Base-by-base conservation (phyloP, 2,888 invertebrate genomes). In the Arrhopalites spinosus region DNA sequence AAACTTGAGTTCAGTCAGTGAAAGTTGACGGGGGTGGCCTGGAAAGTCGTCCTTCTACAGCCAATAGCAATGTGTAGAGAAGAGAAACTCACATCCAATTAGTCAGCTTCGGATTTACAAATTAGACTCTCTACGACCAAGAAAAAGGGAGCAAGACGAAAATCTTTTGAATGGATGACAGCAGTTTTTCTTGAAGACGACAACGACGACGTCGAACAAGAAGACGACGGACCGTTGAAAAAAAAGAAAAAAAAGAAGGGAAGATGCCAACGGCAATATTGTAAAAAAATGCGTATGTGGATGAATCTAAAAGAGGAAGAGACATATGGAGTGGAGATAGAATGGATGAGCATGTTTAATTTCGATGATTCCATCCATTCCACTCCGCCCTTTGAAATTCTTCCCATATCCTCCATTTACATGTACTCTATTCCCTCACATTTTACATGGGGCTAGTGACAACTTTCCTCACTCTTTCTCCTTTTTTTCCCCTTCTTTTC, bases 31-130 rank as follows among this genome's bases (percentile, higher is more conserved):
- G 36, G 36, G 36, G 36, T n/a, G 1, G 59, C 25, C 23, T 53
- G 23, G 53, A 2, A 17, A 8, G 15, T 53, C 3, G 3, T 3
- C 36, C 3, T 53, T 3, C 53, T 8, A 11, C 1, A 13, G 59
- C 20, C 20, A 25, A 59, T 20, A 59, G 64, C 17, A 43, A 30
- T 29, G 64, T 64, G 45, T 29, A 72, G 72, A 43, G 61, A 61
- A 29, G 45, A 47, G 15, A n/a, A 69, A 50, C 53, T 29, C 72
- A 63, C 64, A 72, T 72, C 72, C 45, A 64, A 72, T 72, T 72
- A 72, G 72, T 72, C 47, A 72, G 64, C 45, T 72, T 45, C 45
- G 43, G 59, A 56, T 61, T 71, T 56, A 29, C 53, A 29, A 36
- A 71, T 61, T 71, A 71, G 61, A 59, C 61, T 8, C 29, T 29